Evolutionary conservation across 2,113 vertebrate species (phyloP).

Genomic region (Oncorhynchus kisutch): DNA sequence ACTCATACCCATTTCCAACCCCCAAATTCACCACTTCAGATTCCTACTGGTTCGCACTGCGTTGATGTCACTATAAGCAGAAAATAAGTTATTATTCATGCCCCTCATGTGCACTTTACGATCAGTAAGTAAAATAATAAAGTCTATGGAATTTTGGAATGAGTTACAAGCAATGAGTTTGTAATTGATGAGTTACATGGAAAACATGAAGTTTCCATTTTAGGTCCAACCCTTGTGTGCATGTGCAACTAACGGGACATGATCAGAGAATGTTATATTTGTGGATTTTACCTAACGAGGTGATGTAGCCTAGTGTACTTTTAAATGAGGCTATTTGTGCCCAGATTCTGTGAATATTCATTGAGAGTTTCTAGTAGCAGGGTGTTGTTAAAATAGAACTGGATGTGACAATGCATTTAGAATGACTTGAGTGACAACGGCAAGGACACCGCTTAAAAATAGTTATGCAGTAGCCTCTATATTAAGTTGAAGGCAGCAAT

Average conservation of each 20-base stretch:
- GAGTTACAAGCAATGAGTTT: background rate
- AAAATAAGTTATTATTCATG: slow-evolving; percentile 8
- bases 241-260: too few species aligned
- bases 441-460: too few species aligned
- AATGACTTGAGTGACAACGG: background rate
- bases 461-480: background rate
- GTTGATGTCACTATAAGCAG: slow-evolving; percentile 73
- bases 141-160: background rate
- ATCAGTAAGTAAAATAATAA: background rate
- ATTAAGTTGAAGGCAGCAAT: background rate
- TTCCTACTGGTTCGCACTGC: slow-evolving; percentile 70
- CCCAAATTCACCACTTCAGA: slow-evolving; percentile 69
- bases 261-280: too few species aligned
- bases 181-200: too few species aligned
- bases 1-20: slow-evolving; percentile 68
- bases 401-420: background rate
- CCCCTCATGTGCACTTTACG: slow-evolving; percentile 21
- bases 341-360: too few species aligned
- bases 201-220: too few species aligned
- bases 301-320: too few species aligned
- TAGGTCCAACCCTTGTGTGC: too few species aligned
- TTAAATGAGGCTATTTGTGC: too few species aligned
- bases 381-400: background rate
- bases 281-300: too few species aligned
- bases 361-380: background rate